A percentile compares a stretch with the other conserved stretches of the same genome.
Evolutionary conservation across 2,797 vertebrate genomes (phyloP).

Genomic region (Bradypodion ventrale): DNA sequence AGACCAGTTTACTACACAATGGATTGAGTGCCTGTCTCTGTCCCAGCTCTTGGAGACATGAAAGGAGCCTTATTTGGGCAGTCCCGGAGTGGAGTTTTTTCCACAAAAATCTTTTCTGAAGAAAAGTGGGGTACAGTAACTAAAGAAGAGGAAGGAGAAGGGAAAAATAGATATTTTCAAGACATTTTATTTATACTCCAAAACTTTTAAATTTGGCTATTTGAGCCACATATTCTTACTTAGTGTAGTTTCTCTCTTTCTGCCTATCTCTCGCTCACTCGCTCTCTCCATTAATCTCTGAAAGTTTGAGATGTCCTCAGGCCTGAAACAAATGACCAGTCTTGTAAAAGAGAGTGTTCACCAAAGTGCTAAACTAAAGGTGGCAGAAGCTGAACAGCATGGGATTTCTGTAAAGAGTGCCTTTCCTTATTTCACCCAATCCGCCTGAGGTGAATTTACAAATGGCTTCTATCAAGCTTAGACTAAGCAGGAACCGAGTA

Average conservation of each 20-base stretch:
- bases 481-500: conserved; percentile 47
- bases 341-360: conserved; percentile 78
- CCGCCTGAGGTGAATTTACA: conserved; percentile 78
- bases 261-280: no score
- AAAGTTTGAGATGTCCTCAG: conserved; percentile 48
- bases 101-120: no score
- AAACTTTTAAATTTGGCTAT: conserved; percentile 45
- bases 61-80: no score
- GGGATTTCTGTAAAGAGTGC: conserved; percentile 76
- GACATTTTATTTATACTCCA: not conserved
- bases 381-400: conserved; percentile 74
- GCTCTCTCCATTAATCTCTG: conserved; percentile 36
- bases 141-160: no score
- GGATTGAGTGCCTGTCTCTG: no score
- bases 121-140: no score
- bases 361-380: conserved; percentile 74
- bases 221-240: conserved; percentile 32
- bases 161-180: no score
- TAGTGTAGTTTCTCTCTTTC: not conserved
- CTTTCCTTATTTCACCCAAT: conserved; percentile 39
- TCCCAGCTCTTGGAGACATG: no score
- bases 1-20: no score
- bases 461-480: conserved; percentile 58
- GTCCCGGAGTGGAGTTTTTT: no score
- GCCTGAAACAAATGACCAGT: conserved; percentile 74